Percentiles rank a stretch among this genome's conserved stretches.
Conservation (phyloP, 2,113 vertebrate species). For the Thryonomys swinderianus region DNA sequence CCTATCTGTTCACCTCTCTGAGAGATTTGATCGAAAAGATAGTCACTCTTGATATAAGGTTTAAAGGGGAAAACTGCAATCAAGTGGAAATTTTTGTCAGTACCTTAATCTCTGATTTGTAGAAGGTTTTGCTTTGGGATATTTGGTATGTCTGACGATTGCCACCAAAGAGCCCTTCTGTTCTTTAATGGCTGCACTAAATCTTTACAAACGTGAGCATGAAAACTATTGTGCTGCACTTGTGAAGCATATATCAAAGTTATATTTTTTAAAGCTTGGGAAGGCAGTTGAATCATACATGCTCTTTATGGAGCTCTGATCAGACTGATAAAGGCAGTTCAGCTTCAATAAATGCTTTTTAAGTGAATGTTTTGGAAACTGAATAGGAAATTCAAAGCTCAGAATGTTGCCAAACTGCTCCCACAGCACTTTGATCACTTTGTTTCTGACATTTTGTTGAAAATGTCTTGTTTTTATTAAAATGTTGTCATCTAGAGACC, state of each 20-base stretch:
- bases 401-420: constrained; percentile 86
- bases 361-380: constrained; percentile 90
- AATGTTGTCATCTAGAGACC: constrained; percentile 86
- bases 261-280: constrained; percentile 86
- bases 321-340: constrained; percentile 90
- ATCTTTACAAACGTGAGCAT: constrained; percentile 91
- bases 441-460: constrained; percentile 87
- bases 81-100: constrained; percentile 89
- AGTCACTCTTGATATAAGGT: constrained; percentile 86
- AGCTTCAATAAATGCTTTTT: constrained; percentile 89
- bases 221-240: constrained; percentile 89
- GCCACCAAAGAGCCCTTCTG: constrained; percentile 89
- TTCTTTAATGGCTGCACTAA: constrained; percentile 89
- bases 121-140: constrained; percentile 89
- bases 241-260: constrained; percentile 89
- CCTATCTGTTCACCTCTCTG: constrained; percentile 77
- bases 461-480: constrained; percentile 91
- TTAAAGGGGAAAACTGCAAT: constrained; percentile 86
- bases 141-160: constrained; percentile 89
- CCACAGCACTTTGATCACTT: constrained; percentile 89
- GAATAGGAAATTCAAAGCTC: constrained; percentile 89
- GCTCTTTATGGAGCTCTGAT: constrained; percentile 89
- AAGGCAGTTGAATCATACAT: constrained; percentile 90
- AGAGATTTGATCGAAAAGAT: constrained; percentile 86
- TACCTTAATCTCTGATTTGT: constrained; percentile 90